Base-by-base conservation (phyloP, 2,797 vertebrate genomes). In the Hemibagrus guttatus region DNA sequence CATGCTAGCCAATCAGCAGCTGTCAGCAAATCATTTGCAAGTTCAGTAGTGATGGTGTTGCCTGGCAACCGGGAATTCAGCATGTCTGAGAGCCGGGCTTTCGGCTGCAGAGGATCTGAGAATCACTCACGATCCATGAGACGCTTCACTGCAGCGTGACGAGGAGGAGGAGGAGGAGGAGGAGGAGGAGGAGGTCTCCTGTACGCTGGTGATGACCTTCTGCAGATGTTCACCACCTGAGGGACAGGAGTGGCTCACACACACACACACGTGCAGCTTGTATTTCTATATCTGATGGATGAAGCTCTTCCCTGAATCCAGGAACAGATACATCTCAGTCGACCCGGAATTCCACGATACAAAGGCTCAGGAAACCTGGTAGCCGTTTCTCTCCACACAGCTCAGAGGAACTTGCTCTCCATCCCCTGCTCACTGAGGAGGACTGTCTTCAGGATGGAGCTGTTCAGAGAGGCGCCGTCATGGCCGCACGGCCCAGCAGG, bases 41-140 rank as follows among this genome's bases (percentile, higher is more conserved):
- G 95, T 96, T 95, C 93, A 92, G 95, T 96, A 95, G 94, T 94
- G 93, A 93, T 93, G 93, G 93, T 91, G 96, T 97, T 95, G 93
- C 96, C 95, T 76, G 90, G 96, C 95, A 97, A 97, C 96, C 89
- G 9, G 86, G 71, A 63, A 90, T 93, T 92, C 93, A 87, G 94
- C 93, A 95, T 93, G 92, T 95, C 94, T 95, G n/a, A 78, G 82
- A 71, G 68, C 68, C 35, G 52, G 59, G 68, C 63, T 21, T 52
- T 54, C 4, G 19, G 64, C 54, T 72, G 83, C 83, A 63, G 63
- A 82, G 14, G 23, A 58, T 6, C 42, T 23, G 84, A 68, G 72
- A 26, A 23, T 66, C 59, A 1, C 72, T 35, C 19, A 2, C 14
- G n/a, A 85, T 42, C 35, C 28, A 59, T 61, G 61, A 66, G 28